Base-by-base conservation (phyloP, 2,888 invertebrate species). In the Euzophera pinguis region DNA sequence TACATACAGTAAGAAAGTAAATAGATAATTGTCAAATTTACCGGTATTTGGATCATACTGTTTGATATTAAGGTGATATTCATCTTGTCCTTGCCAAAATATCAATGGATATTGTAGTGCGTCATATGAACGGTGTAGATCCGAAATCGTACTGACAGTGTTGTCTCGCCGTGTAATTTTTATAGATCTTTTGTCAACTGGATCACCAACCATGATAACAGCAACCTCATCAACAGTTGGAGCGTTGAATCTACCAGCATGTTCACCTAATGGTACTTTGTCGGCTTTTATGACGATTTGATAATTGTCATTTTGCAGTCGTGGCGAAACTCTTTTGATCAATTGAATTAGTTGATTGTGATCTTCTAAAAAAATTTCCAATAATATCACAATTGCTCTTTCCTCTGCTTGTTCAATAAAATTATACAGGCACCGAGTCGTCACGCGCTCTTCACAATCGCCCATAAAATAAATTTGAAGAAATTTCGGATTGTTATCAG, bases 201-300 rank as follows among this genome's bases (percentile, higher is more conserved):
- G 39, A 27, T 14, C 35, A 16, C 12, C 29, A 39, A 39, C 16
- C 16, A 38, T 38, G n/a, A n/a, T n/a, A 2, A 13, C 14, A 9
- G 12, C 14, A 3, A 12, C 12, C 5, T 22, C 2, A 22, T 22
- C 22, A 22, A 22, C 22, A n/a, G n/a, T n/a, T n/a, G 22, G 22
- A 3, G 38, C n/a, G 12, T 38, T 38, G 9, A 1, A 32, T 6
- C 43, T 13, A 17, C 8, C 5, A 2, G 2, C 22, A 5, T 22
- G 22, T 22, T 22, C 22, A 3, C 5, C 22, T 3, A 2, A 3
- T 17, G 53, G 53, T 16, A 27, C 10, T 27, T 27, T 35, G 14
- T 53, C 53, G 0, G 53, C 45, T 8, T 37, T 29, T 5, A 53
- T 53, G 2, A 53, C 50, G 37, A 53, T 5, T 13, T 53, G 50